Evolutionary conservation across 2,113 vertebrate species (phyloP), one percentile per base, ranked within the genome.

Genomic region (Centropus bengalensis): DNA sequence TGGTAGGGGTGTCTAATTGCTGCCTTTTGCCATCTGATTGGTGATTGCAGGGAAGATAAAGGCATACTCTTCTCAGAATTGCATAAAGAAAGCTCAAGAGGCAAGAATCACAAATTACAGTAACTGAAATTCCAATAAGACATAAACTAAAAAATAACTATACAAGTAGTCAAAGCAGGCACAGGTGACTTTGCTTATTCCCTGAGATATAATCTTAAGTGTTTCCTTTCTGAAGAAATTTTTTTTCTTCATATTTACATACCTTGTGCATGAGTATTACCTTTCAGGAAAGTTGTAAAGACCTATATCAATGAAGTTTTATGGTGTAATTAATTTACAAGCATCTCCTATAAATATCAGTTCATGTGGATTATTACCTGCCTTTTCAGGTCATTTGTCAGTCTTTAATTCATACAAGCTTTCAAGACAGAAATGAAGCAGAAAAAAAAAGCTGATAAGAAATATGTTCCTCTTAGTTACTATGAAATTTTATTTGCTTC

Each of bases 401-500:
- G 52, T 69, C 59, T 54, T 62, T 77, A 63, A 51, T 91, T 77
- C 49, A 67, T 14, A 56, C 36, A 68, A 56, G 27, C 1, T 74
- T 96, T 75, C 54, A 33, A 94, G 62, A 28, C 5, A 83, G 88
- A 96, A 91, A 98, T 98, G 97, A 74, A 81, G 22, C 71, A 51
- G 5, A 93, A 86, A 83, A 92, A 71, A 67, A 36, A 26, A 36
- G 13, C 67, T 22, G n/a, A 88, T 73, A 59, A 77, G 23, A 96
- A 68, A 74, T 13, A 28, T 10, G 12, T 8, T 81, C 33, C 60
- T 76, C 42, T 97, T 58, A 97, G 49, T 73, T 71, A 4, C 59
- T 96, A 94, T 32, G 98, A 98, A 95, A 36, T 95, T 68, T 75
- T 90, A 12, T 93, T 98, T 79, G 77, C 70, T 27, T 82, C 59